Evolutionary conservation across 2,888 invertebrate species (phyloP).

Genomic region (Sesia apiformis): DNA sequence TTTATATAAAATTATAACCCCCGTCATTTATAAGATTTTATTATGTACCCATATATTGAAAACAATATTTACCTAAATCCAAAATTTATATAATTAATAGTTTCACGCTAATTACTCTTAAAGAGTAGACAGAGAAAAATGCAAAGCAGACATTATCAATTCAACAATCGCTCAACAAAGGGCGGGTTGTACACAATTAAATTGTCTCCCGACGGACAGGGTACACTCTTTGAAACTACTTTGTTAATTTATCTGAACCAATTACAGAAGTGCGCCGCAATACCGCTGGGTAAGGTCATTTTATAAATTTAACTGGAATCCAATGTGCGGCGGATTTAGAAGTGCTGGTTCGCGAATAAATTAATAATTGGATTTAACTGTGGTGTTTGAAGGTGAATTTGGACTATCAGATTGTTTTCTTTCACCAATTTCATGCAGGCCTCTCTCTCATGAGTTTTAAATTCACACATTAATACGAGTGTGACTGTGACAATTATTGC

Average conservation of each 20-base stretch:
- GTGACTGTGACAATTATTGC: too few species aligned
- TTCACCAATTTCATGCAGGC: too few species aligned
- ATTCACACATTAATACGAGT: too few species aligned
- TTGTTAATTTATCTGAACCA: constrained; percentile 69
- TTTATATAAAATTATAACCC: too few species aligned
- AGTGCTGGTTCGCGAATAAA: not conserved
- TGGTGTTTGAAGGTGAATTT: too few species aligned
- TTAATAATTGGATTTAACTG: not conserved
- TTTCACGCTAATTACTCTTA: not conserved
- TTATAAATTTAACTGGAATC: not conserved
- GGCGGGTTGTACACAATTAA: constrained; percentile 48
- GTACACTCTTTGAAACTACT: constrained; percentile 61
- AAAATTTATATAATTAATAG: not conserved
- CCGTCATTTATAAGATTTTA: too few species aligned
- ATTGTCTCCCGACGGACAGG: constrained; percentile 44
- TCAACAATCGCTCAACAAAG: constrained; percentile 41
- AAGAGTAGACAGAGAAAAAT: constrained; percentile 6
- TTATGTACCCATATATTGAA: too few species aligned
- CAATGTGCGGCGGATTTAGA: not conserved
- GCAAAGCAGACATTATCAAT: constrained; percentile 38
- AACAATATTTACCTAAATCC: too few species aligned
- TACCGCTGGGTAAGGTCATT: constrained; percentile 18
- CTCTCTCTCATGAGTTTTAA: too few species aligned
- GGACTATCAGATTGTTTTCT: too few species aligned
- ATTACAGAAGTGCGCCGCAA: constrained; percentile 58